Conservation (phyloP, 1,140 invertebrate species). For the Atta colombica region DNA sequence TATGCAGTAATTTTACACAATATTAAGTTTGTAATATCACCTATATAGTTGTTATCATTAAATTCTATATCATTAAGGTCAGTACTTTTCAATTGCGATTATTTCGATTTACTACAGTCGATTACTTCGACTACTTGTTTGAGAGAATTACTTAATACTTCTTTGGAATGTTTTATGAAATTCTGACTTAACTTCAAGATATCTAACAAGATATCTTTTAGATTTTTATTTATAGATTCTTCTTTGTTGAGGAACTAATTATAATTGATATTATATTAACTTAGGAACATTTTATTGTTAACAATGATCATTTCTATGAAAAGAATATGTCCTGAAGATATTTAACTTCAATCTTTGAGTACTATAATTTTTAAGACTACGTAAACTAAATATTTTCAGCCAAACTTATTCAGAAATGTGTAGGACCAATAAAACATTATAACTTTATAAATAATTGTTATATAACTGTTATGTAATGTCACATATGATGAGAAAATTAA, state of each 20-base stretch:
- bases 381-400: background rate
- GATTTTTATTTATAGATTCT: background rate
- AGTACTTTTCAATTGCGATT: background rate
- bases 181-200: background rate
- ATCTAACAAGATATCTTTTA: background rate
- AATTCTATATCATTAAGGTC: no score
- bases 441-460: background rate
- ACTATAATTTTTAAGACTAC: background rate
- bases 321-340: background rate
- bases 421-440: background rate
- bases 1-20: no score
- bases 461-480: background rate
- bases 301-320: background rate
- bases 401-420: background rate
- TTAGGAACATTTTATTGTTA: background rate
- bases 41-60: no score
- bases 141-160: background rate
- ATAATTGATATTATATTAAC: background rate
- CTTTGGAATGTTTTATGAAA: slow-evolving; percentile 6
- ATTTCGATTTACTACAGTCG: background rate
- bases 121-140: background rate
- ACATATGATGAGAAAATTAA: slow-evolving; percentile 5
- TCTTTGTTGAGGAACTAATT: background rate
- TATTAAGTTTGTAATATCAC: no score
- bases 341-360: background rate